phyloP scores from a whole-genome alignment of 1,140 invertebrate species.

The Schlechtendalia chinensis region DNA sequence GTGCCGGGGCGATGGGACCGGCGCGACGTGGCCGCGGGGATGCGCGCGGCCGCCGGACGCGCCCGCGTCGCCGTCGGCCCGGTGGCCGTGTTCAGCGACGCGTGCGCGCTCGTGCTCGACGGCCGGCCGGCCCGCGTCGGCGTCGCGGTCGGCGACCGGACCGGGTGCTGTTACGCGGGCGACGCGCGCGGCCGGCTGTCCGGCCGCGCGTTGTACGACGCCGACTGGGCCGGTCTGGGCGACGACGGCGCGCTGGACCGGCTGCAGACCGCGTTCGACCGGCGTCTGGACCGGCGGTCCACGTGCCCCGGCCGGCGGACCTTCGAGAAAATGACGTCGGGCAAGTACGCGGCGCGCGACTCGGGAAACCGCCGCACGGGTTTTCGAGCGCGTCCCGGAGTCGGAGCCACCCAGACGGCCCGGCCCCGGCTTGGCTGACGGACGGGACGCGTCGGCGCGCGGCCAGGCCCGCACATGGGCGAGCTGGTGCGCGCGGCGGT shows the following conservation, averaged over 20 bases:
- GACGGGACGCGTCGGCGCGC: too few relatives aligned
- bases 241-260: neutral
- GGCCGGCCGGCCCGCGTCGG: neutral
- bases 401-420: too few relatives aligned
- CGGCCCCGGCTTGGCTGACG: too few relatives aligned
- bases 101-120: neutral
- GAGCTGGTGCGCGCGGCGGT: neutral
- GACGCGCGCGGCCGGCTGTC: too few relatives aligned
- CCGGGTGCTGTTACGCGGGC: slow-evolving; percentile 1
- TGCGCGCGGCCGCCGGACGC: too few relatives aligned
- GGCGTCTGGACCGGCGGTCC: neutral
- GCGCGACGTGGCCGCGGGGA: too few relatives aligned
- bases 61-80: neutral
- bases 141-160: neutral
- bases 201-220: neutral
- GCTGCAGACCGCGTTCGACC: neutral
- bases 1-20: too few relatives aligned
- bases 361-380: too few relatives aligned
- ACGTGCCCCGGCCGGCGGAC: neutral
- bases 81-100: neutral
- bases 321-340: slow-evolving; percentile 20
- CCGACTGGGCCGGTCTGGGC: neutral
- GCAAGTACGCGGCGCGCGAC: neutral
- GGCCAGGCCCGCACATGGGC: slow-evolving; percentile 3
- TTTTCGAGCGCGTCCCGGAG: too few relatives aligned